A percentile compares a stretch with the other conserved stretches of the same genome.
Evolutionary conservation across 35 echinoderm and acorn worm genomes (phyloP).

Genomic region (Heliocidaris tuberculata): DNA sequence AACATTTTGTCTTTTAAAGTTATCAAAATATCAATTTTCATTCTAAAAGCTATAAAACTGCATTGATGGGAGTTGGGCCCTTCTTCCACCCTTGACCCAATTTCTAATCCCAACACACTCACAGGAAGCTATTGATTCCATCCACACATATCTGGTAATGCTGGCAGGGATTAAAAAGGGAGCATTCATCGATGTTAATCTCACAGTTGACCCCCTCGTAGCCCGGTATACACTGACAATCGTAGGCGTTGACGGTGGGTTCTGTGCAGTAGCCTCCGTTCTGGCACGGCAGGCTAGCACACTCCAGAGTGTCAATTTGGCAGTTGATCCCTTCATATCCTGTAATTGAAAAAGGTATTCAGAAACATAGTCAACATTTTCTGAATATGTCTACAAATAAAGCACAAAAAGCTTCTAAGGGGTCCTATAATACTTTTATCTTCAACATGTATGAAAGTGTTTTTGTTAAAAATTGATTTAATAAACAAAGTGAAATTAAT

Average conservation of each 20-base stretch:
- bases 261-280: slow-evolving; percentile 78
- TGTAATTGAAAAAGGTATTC: slow-evolving; percentile 4
- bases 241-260: slow-evolving; percentile 49
- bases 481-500: too few species aligned
- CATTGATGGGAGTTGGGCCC: too few species aligned
- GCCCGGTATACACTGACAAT: slow-evolving; percentile 76
- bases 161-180: slow-evolving; percentile 55
- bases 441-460: background rate
- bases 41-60: too few species aligned
- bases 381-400: background rate
- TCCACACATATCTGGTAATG: slow-evolving; percentile 78
- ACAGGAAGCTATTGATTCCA: slow-evolving; percentile 85
- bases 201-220: slow-evolving; percentile 73
- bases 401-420: background rate
- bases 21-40: too few species aligned
- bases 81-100: slow-evolving; percentile 1
- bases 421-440: background rate
- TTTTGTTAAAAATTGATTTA: background rate
- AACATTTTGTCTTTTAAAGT: too few species aligned
- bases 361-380: background rate
- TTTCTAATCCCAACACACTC: slow-evolving; percentile 31
- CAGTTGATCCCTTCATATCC: slow-evolving; percentile 74
- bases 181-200: slow-evolving; percentile 88
- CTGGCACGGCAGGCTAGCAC: slow-evolving; percentile 74
- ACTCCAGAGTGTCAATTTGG: slow-evolving; percentile 82